Evolutionary conservation across 2,888 invertebrate species (phyloP).

Genomic region (Lepidocyrtinus sp.): DNA sequence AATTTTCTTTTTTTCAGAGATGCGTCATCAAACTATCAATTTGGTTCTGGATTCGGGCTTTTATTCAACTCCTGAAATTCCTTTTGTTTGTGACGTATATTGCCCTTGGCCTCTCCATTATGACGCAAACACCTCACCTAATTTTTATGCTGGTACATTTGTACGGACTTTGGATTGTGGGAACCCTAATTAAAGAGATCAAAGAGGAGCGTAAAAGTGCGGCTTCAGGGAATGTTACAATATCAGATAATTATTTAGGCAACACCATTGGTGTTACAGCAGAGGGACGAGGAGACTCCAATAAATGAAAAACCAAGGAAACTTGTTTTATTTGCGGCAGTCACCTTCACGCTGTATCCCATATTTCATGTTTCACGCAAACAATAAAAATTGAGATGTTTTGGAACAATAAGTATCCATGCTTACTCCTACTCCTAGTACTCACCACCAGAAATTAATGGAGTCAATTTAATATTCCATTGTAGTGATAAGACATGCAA

Average conservation of each 20-base stretch:
- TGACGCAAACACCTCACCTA: constrained; percentile 58
- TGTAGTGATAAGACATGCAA: too few species aligned
- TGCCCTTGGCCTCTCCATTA: constrained; percentile 42
- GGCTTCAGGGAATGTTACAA: too few species aligned
- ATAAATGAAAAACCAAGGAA: too few species aligned
- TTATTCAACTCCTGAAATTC: constrained; percentile 53
- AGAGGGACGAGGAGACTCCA: too few species aligned
- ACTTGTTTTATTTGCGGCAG: too few species aligned
- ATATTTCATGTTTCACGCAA: background rate
- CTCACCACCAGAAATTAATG: too few species aligned
- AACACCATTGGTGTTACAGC: too few species aligned
- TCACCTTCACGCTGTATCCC: background rate
- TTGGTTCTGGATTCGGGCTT: constrained; percentile 61
- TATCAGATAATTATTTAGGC: too few species aligned
- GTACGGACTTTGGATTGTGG: constrained; percentile 63
- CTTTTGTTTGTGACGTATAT: constrained; percentile 58
- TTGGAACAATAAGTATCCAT: too few species aligned
- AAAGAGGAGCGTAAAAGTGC: constrained; percentile 22
- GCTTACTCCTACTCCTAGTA: too few species aligned
- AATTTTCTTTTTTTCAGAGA: constrained; percentile 52
- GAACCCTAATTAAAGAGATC: constrained; percentile 56
- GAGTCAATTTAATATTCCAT: too few species aligned
- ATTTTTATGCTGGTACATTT: constrained; percentile 57
- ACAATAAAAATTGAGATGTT: background rate
- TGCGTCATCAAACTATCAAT: constrained; percentile 49